Base-by-base conservation (phyloP, 2,113 vertebrate species). In the Ariopsis seemanni region DNA sequence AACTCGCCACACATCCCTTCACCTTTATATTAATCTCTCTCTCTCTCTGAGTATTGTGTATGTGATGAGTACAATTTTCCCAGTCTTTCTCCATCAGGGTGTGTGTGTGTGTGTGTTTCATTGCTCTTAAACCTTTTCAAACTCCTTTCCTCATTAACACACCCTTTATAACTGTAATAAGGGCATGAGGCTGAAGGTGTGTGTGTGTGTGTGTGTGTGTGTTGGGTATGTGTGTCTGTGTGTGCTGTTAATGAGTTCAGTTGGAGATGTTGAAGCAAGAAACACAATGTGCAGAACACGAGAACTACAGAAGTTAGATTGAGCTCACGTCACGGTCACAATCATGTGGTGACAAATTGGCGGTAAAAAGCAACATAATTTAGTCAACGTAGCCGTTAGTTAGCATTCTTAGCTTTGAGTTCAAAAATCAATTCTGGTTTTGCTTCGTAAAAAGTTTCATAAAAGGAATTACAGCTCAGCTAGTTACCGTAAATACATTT, bases 161-260 rank as follows among this genome's bases (percentile, higher is more conserved):
- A 20, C 78, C n/a, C 78, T 18, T 30, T 80, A 30, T 34, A 80
- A 20, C 78, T 58, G n/a, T 58, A 80, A 80, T 58, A 58, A 80
- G 14, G 14, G n/a, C 30, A 15, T 30, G n/a, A 27, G 52, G 2
- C 14, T 79, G 77, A 14, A 10, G 11, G 50, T 78, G 50, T 14
- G 25, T 53, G 17, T 71, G 83, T 58, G 69, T 85, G 50, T 78
- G 50, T 14, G 25, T 53, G 17, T 71, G 83, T 58, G 69, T 85
- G 71, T 42, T 62, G 57, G 50, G 84, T 85, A 55, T 77, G 71
- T 60, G 65, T 71, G 50, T 74, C 52, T 42, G 74, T 25, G 30
- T 12, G 62, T 25, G 52, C 1, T 71, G 82, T 83, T 80, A 79
- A 79, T 34, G 78, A 80, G n/a, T 80, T 58, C 78, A 30, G 3